Percentiles rank a stretch among this genome's conserved stretches.
Evolutionary conservation across 2,113 vertebrate species (phyloP).

Genomic region (Athene noctua): DNA sequence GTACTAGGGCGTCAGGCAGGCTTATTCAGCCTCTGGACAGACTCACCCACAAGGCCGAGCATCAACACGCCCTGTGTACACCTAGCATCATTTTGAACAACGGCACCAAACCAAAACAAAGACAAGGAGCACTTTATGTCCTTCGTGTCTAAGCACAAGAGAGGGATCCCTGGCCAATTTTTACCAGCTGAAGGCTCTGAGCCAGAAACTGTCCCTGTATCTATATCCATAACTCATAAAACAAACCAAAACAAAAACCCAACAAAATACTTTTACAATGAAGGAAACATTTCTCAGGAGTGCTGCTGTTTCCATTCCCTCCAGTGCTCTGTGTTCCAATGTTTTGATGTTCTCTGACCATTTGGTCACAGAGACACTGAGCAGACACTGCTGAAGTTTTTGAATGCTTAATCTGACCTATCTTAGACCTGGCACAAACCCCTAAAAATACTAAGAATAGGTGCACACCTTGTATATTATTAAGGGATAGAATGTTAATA

Average conservation of each 20-base stretch:
- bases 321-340: background rate
- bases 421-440: background rate
- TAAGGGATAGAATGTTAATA: background rate
- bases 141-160: background rate
- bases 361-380: background rate
- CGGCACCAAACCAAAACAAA: constrained; percentile 9
- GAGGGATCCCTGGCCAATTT: background rate
- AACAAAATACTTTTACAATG: background rate
- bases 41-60: background rate
- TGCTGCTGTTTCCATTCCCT: background rate
- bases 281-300: constrained; percentile 6
- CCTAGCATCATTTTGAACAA: background rate
- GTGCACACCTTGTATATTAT: background rate
- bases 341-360: background rate
- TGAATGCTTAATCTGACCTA: background rate
- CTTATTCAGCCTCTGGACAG: constrained; percentile 41
- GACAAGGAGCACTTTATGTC: background rate
- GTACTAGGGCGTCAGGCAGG: constrained; percentile 3
- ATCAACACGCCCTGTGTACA: constrained; percentile 12
- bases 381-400: background rate
- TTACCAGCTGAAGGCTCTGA: background rate
- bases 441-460: background rate
- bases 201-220: background rate
- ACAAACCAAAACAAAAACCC: background rate
- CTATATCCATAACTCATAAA: background rate